These are phyloP conservation scores for Stichopus chloronotus DNA, from an alignment of 35 echinoderm and acorn worm genomes.

Conservation along the genomic window DNA sequence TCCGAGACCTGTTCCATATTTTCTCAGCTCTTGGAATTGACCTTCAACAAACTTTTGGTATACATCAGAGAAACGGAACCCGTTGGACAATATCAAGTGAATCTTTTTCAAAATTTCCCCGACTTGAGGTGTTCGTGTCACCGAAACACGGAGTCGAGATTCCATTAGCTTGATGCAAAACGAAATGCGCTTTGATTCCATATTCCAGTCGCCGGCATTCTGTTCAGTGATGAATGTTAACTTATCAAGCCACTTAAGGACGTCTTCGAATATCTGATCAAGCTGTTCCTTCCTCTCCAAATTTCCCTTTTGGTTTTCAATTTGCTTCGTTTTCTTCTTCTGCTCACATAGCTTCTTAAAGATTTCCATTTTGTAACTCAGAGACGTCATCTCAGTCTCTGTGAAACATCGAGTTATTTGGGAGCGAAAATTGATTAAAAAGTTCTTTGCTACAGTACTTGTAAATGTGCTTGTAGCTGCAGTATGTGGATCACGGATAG, in stretches of 20 bases:
- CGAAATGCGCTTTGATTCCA: not conserved
- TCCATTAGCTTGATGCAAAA: not conserved
- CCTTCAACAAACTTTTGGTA: not conserved
- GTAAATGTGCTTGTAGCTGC: not conserved
- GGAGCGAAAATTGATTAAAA: not conserved
- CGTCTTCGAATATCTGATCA: not conserved
- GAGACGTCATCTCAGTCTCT: not conserved
- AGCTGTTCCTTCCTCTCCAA: not conserved
- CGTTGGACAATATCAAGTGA: not conserved
- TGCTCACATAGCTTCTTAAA: slow-evolving; percentile 3
- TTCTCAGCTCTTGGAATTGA: not conserved
- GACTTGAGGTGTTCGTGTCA: not conserved
- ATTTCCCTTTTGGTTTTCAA: not conserved
- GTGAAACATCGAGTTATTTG: not conserved
- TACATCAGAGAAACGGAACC: not conserved
- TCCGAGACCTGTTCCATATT: not conserved
- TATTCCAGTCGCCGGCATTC: slow-evolving; percentile 31
- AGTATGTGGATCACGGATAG: too few species aligned
- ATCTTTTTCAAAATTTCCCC: not conserved
- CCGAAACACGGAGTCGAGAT: not conserved
- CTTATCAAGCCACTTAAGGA: not conserved
- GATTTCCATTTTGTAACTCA: slow-evolving; percentile 46
- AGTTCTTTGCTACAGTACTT: not conserved
- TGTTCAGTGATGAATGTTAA: not conserved
- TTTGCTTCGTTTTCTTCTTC: not conserved